Conservation (phyloP, 1,140 invertebrate species). For the Hermetia illucens region DNA sequence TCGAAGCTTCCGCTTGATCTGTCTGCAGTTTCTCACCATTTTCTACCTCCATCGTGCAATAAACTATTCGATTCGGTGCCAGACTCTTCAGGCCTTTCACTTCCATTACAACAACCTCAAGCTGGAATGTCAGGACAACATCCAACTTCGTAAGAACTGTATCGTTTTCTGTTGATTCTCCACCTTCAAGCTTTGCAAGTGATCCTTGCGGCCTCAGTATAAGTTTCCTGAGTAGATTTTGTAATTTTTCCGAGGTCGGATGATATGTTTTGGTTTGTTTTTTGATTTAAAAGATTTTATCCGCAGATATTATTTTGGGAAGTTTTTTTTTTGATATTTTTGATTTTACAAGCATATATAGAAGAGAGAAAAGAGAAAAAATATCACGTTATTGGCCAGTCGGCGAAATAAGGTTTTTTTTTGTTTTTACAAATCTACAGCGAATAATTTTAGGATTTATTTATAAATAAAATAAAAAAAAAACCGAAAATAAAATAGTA, state of each 20-base stretch:
- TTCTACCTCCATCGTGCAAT: slow-evolving; percentile 99
- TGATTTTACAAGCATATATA: background rate
- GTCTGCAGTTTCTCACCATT: slow-evolving; percentile 96
- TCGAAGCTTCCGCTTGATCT: slow-evolving; percentile 96
- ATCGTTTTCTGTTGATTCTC: slow-evolving; percentile 76
- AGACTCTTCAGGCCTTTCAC: slow-evolving; percentile 95
- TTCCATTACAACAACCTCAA: slow-evolving; percentile 98
- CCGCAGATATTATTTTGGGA: background rate
- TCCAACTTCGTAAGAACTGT: slow-evolving; percentile 90
- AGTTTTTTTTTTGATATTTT: background rate
- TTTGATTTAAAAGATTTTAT: background rate
- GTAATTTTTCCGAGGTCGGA: no score
- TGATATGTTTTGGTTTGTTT: background rate
- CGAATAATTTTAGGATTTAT: no score
- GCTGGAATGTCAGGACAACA: slow-evolving; percentile 89
- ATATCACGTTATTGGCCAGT: no score
- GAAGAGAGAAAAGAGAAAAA: background rate
- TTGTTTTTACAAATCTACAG: no score
- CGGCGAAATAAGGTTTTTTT: no score
- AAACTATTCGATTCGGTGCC: slow-evolving; percentile 93
- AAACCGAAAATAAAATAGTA: no score
- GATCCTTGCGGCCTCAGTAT: slow-evolving; percentile 76
- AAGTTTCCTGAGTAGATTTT: slow-evolving; percentile 19
- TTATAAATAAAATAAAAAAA: no score
- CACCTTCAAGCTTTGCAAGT: slow-evolving; percentile 77